Evolutionary conservation across 2,113 vertebrate species (phyloP).

Genomic region (Hepsetus odoe): DNA sequence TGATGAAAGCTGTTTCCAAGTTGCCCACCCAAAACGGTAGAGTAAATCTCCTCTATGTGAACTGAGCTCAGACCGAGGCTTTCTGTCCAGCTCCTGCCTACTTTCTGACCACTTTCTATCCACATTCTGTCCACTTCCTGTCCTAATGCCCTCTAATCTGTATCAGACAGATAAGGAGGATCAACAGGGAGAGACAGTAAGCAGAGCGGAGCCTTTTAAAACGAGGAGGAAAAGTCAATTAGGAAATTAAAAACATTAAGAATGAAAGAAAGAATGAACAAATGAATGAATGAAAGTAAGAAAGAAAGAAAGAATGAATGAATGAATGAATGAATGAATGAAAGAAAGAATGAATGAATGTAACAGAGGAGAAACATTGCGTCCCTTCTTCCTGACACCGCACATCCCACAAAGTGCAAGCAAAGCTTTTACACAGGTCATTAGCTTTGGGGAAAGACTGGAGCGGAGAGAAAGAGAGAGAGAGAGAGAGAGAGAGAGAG

Average conservation of each 20-base stretch:
- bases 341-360: not conserved
- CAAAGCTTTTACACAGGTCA: slow-evolving; percentile 56
- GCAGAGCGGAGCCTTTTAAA: slow-evolving; percentile 58
- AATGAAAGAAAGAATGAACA: not conserved
- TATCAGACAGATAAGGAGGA: slow-evolving; percentile 51
- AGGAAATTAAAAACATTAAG: slow-evolving; percentile 49
- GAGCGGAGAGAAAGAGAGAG: too few species aligned
- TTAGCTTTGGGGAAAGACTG: slow-evolving; percentile 38
- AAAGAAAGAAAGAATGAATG: not conserved
- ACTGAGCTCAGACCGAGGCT: not conserved
- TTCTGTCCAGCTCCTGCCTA: not conserved
- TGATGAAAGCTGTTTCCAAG: too few species aligned
- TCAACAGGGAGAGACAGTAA: slow-evolving; percentile 56
- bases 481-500: too few species aligned
- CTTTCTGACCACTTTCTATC: too few species aligned
- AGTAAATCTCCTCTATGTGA: too few species aligned
- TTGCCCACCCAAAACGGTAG: too few species aligned
- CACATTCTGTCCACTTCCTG: not conserved
- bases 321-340: not conserved
- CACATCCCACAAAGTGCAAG: too few species aligned
- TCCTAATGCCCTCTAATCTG: slow-evolving; percentile 63
- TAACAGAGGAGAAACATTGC: not conserved
- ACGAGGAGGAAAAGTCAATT: slow-evolving; percentile 59
- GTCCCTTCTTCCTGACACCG: too few species aligned
- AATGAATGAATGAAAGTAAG: not conserved